These are phyloP conservation scores for Gallinago jamesoni DNA, from an alignment of 2,113 vertebrate genomes.

Conservation along the genomic window DNA sequence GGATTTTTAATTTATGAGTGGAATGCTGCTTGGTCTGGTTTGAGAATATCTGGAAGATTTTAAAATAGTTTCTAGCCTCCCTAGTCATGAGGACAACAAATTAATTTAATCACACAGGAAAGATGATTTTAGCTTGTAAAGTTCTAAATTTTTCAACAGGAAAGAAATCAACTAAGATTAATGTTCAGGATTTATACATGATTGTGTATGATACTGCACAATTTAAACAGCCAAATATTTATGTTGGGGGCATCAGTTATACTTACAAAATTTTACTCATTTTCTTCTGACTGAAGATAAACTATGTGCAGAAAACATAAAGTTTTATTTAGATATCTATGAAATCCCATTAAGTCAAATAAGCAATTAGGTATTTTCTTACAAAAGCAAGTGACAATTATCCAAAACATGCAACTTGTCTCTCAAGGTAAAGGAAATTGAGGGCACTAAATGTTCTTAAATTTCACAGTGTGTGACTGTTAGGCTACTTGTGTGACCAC, in stretches of 20 bases:
- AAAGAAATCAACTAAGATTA: not conserved
- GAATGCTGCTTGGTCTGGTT: not conserved
- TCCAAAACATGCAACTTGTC: not conserved
- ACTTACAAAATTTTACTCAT: not conserved
- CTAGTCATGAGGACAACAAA: not conserved
- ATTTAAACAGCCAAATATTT: not conserved
- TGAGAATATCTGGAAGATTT: not conserved
- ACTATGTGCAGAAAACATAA: not conserved
- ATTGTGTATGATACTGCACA: not conserved
- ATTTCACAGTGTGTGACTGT: not conserved
- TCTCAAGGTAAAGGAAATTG: not conserved
- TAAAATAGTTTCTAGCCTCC: not conserved
- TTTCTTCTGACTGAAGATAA: not conserved
- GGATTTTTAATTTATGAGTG: slow-evolving; percentile 38
- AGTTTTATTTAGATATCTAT: not conserved
- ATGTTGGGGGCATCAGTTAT: not conserved
- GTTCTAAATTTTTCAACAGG: not conserved
- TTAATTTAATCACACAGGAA: slow-evolving; percentile 1
- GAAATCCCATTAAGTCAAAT: not conserved
- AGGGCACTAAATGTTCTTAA: not conserved
- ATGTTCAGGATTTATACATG: not conserved
- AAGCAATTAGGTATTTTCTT: not conserved
- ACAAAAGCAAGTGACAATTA: not conserved
- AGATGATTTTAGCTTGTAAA: not conserved
- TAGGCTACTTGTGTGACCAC: not conserved